Base-by-base conservation (phyloP, 2,113 vertebrate genomes). In the Cheilinus undulatus region DNA sequence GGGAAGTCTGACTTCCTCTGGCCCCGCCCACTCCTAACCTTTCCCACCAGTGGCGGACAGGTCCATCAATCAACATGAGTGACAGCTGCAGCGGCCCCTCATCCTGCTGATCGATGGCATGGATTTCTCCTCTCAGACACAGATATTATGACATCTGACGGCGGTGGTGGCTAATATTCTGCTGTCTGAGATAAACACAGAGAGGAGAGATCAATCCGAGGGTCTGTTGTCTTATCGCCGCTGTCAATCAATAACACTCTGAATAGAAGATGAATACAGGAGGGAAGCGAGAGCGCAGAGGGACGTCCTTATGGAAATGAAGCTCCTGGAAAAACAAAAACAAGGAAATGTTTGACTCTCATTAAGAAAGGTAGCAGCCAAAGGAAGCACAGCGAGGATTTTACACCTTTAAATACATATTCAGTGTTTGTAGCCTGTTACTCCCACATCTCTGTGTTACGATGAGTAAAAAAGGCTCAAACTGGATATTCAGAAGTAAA, bases 141-240 rank as follows among this genome's bases (percentile, higher is more conserved):
- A 64, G 80, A 74, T 82, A 82, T 84, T 79, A 88, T 87, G 88
- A 89, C 84, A 86, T 90, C 85, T 86, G 80, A 84, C 65, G 73
- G 73, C 15, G 76, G 82, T 43, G 71, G 74, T 83, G 50, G 26
- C 19, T 77, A 75, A 87, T 90, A 77, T 82, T 85, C 74, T 49
- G 19, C 71, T 28, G 49, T 84, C 61, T 76, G 50, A 75, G 15
- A 56, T 14, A 28, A 53, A n/a, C 42, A 20, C 42, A 45, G 23
- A n/a, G 58, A 62, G 69, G 34, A 59, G 28, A 73, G 82, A 87
- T 87, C 75, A 82, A 76, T 84, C 36, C 51, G 54, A 42, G 54
- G 28, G 73, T 67, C 58, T 69, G 63, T 49, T 27, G 73, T 78
- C 69, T 84, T 64, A 76, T 73, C 76, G 36, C 38, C 14, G 14